Conservation (phyloP, 2,888 invertebrate genomes). For the Cylindroiulus punctatus region DNA sequence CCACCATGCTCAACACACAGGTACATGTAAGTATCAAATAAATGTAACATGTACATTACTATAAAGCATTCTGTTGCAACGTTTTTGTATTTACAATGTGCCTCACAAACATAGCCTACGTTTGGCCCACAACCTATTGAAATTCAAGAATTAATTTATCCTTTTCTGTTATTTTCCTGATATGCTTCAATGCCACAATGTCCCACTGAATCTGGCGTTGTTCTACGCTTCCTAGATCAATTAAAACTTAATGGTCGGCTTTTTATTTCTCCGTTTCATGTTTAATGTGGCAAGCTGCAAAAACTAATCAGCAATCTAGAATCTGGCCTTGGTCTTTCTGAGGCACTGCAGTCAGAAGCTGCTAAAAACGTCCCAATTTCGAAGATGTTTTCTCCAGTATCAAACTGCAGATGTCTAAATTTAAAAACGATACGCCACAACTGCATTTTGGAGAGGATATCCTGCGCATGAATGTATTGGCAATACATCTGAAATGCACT, state of each 20-base stretch:
- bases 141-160: too few species aligned
- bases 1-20: too few species aligned
- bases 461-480: background rate
- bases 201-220: background rate
- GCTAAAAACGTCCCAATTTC: background rate
- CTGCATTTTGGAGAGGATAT: background rate
- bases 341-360: slow-evolving; percentile 9
- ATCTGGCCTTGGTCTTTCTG: background rate
- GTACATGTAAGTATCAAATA: too few species aligned
- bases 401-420: background rate
- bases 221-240: background rate
- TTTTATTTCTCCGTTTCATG: background rate
- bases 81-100: too few species aligned
- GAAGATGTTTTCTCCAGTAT: background rate
- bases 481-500: background rate
- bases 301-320: background rate
- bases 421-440: background rate
- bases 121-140: too few species aligned
- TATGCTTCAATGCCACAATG: too few species aligned
- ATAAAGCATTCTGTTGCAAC: too few species aligned
- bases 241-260: background rate
- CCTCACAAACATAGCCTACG: too few species aligned
- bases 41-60: too few species aligned
- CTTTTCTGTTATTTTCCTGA: too few species aligned
- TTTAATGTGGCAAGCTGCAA: background rate